phyloP scores from a whole-genome alignment of 1,140 invertebrate genomes.

The Leptopilina boulardi region DNA sequence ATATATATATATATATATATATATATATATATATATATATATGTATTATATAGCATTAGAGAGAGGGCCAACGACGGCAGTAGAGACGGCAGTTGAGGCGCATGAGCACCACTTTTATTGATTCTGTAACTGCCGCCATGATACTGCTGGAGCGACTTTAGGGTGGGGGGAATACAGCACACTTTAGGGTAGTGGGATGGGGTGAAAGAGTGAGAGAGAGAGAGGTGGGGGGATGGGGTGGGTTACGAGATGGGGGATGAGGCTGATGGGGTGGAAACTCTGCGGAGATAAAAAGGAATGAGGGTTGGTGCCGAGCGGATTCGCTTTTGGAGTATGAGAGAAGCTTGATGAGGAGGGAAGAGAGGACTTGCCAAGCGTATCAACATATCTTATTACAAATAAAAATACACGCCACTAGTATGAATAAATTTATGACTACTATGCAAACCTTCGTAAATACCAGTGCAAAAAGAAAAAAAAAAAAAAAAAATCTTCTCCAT shows the following conservation, averaged over 20 bases:
- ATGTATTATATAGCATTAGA: conserved; percentile 38
- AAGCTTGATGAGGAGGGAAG: conserved; percentile 55
- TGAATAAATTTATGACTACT: conserved; percentile 71
- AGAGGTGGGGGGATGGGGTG: conserved; percentile 54
- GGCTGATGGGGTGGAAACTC: conserved; percentile 77
- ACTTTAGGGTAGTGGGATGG: too few species aligned
- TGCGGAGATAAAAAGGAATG: conserved; percentile 77
- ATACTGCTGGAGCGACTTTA: conserved; percentile 65
- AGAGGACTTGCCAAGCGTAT: conserved; percentile 69
- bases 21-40: too few species aligned
- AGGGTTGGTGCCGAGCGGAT: conserved; percentile 68
- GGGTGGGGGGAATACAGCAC: conserved; percentile 45
- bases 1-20: too few species aligned
- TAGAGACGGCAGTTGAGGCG: conserved; percentile 74
- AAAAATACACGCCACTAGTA: conserved; percentile 72
- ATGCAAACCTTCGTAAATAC: conserved; percentile 57
- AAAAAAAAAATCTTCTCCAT: too few species aligned
- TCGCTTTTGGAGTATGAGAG: conserved; percentile 48
- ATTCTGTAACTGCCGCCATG: conserved; percentile 77
- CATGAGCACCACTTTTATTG: conserved; percentile 77
- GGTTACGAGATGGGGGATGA: conserved; percentile 60
- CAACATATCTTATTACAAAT: conserved; percentile 74
- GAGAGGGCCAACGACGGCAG: conserved; percentile 65
- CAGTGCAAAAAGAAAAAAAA: too few species aligned
- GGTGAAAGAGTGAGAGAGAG: conserved; percentile 45